Base-by-base conservation (phyloP, 1,140 invertebrate genomes). In the Drosophila chauvacae region DNA sequence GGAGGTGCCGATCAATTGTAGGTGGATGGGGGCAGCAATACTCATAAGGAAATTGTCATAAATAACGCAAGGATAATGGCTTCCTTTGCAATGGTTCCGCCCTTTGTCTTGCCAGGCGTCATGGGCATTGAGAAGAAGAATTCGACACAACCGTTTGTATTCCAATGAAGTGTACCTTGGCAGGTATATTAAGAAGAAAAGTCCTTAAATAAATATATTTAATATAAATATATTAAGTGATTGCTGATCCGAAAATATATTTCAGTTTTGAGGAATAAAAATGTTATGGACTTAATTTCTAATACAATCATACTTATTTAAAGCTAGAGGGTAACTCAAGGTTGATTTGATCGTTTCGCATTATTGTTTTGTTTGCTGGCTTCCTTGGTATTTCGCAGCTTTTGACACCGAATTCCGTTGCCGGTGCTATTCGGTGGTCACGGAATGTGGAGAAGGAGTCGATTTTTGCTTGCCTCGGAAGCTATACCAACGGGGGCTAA, bases 41-140 rank as follows among this genome's bases (percentile, higher is more conserved):
- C 62, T 81, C 78, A 70, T 81, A 86, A 86, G 82, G 58, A 81
- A 85, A 86, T 86, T 78, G 66, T 86, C 82, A 85, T 85, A 86
- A 85, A 85, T 85, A 85, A 85, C 78, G 62, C 62, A 81, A 28
- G 78, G 77, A 65, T 80, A 84, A 80, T 80, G 81, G 80, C 50
- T 79, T 75, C 57, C 75, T 73, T 73, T 33, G 72, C 47, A 58
- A 39, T 30, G 62, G 20, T 50, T 33, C 26, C 56, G 20, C 20
- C 28, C 50, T 62, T 77, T 62, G 53, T 70, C 60, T 70, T 28
- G 30, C 23, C 23, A 59, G 28, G 44, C 53, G 33, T 55, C 18
- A 11, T 28, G 37, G 18, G 14, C 23, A 47, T 44, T 14, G 16
- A 35, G 16, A 10, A 35, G 37, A 26, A 23, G 23, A 65, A 62